phyloP scores from a whole-genome alignment of 2,888 invertebrate genomes.

The Glaucopsyche alexis region DNA sequence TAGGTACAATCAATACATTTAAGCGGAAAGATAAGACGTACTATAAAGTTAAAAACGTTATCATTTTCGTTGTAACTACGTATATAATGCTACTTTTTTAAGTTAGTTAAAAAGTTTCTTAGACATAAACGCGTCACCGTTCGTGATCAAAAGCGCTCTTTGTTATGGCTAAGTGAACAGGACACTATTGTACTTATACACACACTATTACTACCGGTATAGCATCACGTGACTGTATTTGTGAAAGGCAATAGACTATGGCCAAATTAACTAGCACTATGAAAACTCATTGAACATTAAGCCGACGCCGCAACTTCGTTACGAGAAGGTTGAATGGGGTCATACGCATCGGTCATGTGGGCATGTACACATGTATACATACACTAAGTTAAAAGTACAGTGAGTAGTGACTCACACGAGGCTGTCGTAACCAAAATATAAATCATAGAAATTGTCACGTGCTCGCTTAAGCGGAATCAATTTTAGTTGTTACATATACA shows the following conservation, averaged over 20 bases:
- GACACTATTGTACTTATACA: background rate
- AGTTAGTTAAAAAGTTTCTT: background rate
- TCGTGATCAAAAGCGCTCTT: background rate
- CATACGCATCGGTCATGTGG: slow-evolving; percentile 37
- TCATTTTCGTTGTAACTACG: background rate
- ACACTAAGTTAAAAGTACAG: slow-evolving; percentile 33
- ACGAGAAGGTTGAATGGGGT: slow-evolving; percentile 33
- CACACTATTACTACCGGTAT: background rate
- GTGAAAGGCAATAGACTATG: slow-evolving; percentile 45
- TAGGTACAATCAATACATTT: too few species aligned
- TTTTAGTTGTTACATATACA: slow-evolving; percentile 21
- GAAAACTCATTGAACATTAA: slow-evolving; percentile 16
- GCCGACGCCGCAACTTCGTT: slow-evolving; percentile 10
- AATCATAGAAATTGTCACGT: slow-evolving; percentile 40
- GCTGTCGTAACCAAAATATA: slow-evolving; percentile 39
- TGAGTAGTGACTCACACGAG: slow-evolving; percentile 40
- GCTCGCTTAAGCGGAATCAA: slow-evolving; percentile 34
- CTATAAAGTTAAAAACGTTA: too few species aligned
- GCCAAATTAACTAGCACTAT: slow-evolving; percentile 32
- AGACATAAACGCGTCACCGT: background rate
- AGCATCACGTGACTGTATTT: slow-evolving; percentile 56
- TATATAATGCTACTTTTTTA: background rate
- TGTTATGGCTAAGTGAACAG: background rate
- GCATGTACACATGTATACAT: slow-evolving; percentile 22
- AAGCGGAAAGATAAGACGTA: too few species aligned